Percentiles rank a stretch among this genome's conserved stretches.
Conservation (phyloP, 1,140 invertebrate species). For the Calephelis nemesis region DNA sequence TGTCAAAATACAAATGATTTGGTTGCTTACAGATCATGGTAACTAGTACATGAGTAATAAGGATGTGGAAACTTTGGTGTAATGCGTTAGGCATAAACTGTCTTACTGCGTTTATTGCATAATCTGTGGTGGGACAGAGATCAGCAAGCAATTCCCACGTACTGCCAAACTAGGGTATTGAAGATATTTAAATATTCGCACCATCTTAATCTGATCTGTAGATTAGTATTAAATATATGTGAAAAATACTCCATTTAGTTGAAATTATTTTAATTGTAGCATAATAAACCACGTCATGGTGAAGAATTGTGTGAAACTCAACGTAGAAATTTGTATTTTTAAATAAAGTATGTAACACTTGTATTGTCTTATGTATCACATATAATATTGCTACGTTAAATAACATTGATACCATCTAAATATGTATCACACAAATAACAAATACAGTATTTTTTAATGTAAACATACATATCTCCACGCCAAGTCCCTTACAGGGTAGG, state of each 20-base stretch:
- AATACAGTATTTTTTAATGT: too few relatives aligned
- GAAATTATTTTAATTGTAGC: too few relatives aligned
- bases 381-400: too few relatives aligned
- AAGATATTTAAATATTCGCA: not conserved
- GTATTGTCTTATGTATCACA: too few relatives aligned
- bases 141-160: conserved; percentile 4
- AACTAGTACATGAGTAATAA: conserved; percentile 5
- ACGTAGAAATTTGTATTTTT: not conserved
- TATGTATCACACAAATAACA: too few relatives aligned
- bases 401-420: too few relatives aligned
- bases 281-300: too few relatives aligned
- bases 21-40: not conserved
- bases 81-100: conserved; percentile 9
- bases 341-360: too few relatives aligned
- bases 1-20: not conserved
- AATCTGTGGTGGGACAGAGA: conserved; percentile 11
- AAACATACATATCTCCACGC: too few relatives aligned
- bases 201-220: not conserved
- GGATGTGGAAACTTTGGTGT: conserved; percentile 15
- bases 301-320: not conserved
- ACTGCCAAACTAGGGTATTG: not conserved
- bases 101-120: conserved; percentile 4
- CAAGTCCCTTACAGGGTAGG: too few relatives aligned
- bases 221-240: not conserved
- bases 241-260: too few relatives aligned